A percentile compares a stretch with the other conserved stretches of the same genome.
Conservation (phyloP, 2,888 invertebrate species). For the Slavum lentiscoides region DNA sequence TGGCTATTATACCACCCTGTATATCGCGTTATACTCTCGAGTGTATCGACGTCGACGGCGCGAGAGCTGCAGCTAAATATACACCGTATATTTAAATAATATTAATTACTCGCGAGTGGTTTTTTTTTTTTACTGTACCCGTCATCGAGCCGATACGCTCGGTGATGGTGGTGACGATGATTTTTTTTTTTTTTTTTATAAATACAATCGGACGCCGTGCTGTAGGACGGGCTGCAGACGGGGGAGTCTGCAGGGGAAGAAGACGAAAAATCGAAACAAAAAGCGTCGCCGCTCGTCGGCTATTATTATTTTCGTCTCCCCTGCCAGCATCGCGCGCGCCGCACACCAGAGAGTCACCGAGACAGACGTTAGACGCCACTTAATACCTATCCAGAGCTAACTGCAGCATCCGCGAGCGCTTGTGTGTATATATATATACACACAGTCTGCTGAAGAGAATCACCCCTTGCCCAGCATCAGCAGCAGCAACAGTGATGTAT, state of each 20-base stretch:
- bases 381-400: conserved; percentile 44
- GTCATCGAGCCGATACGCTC: not conserved
- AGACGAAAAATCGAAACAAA: conserved; percentile 26
- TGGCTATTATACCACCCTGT: no score
- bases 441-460: not conserved
- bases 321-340: conserved; percentile 2
- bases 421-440: not conserved
- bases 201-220: no score
- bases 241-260: not conserved
- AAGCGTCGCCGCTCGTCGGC: not conserved
- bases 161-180: not conserved
- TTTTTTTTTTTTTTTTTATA: not conserved
- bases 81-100: no score
- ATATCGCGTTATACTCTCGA: not conserved
- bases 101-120: no score
- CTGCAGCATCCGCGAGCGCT: conserved; percentile 1
- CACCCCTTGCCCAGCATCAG: no score
- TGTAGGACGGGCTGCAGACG: no score
- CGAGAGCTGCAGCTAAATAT: no score
- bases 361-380: conserved; percentile 52
- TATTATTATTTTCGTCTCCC: conserved; percentile 32
- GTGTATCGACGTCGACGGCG: not conserved
- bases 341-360: not conserved
- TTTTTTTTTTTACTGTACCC: conserved; percentile 21
- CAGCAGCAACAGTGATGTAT: no score